phyloP scores from a whole-genome alignment of 2,113 vertebrate species.

The Vanacampus margaritifer region DNA sequence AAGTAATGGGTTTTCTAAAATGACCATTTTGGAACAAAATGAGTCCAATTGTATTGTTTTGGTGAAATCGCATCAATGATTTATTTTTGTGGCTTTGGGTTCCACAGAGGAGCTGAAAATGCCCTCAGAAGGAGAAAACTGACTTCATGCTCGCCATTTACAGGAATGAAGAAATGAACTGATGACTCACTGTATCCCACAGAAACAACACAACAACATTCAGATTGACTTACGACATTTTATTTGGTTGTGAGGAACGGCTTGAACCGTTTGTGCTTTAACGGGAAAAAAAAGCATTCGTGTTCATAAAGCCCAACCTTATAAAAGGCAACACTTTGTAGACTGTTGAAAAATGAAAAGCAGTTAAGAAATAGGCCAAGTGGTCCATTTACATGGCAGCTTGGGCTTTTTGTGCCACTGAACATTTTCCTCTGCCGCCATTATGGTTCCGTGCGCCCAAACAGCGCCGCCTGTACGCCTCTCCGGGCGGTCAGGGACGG shows the following conservation, averaged over 20 bases:
- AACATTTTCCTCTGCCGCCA: constrained; percentile 45
- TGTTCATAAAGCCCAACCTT: constrained; percentile 15
- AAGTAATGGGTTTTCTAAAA: too few relatives aligned
- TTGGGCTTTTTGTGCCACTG: constrained; percentile 58
- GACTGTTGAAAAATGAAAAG: constrained; percentile 16
- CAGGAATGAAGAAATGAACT: background rate
- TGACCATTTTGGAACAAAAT: too few relatives aligned
- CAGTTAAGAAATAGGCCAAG: constrained; percentile 43
- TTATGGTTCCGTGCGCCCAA: constrained; percentile 22
- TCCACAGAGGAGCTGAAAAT: background rate
- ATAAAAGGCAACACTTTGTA: constrained; percentile 11
- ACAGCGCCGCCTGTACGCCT: constrained; percentile 43
- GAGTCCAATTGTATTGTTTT: background rate
- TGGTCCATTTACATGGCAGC: constrained; percentile 46
- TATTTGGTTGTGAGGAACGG: constrained; percentile 7
- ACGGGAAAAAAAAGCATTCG: constrained; percentile 7
- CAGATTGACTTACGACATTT: constrained; percentile 4
- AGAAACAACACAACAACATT: background rate
- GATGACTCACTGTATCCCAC: background rate
- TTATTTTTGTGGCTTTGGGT: background rate
- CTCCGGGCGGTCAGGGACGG: constrained; percentile 27
- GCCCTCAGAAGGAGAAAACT: background rate
- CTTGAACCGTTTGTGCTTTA: constrained; percentile 24
- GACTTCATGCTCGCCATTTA: background rate
- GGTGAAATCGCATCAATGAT: background rate